phyloP scores from a whole-genome alignment of 2,797 vertebrate genomes.

The Dallia pectoralis region DNA sequence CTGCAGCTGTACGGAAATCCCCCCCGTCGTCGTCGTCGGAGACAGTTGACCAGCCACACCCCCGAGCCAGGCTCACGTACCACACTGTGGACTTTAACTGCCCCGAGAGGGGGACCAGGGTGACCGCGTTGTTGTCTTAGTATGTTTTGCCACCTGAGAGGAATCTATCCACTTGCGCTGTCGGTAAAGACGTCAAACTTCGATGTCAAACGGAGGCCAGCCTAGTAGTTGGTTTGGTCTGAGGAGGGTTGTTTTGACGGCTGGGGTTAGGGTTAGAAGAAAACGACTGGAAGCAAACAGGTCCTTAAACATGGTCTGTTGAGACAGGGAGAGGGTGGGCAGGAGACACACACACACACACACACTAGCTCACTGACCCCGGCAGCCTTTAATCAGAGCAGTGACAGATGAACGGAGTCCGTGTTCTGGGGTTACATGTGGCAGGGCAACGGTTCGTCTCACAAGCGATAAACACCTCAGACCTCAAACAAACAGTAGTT shows the following conservation, averaged over 20 bases:
- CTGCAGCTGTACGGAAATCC: too few species aligned
- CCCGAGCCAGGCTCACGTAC: conserved; percentile 6
- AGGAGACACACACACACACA: conserved; percentile 11
- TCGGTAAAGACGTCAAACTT: conserved; percentile 32
- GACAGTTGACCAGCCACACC: too few species aligned
- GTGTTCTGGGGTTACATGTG: conserved; percentile 58
- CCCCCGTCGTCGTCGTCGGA: too few species aligned
- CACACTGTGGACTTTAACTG: conserved; percentile 24
- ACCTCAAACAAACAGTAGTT: conserved; percentile 3
- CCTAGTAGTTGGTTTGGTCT: neutral
- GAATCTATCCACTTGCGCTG: conserved; percentile 26
- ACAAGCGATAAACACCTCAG: neutral
- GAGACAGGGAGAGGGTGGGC: conserved; percentile 20
- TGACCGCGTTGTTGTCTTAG: conserved; percentile 26
- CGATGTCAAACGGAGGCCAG: conserved; percentile 22
- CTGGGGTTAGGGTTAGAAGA: conserved; percentile 41
- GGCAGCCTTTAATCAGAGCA: conserved; percentile 57
- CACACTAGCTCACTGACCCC: conserved; percentile 14
- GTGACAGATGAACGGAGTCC: conserved; percentile 63
- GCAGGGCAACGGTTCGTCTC: conserved; percentile 28
- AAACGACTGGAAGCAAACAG: conserved; percentile 49
- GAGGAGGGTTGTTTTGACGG: conserved; percentile 19
- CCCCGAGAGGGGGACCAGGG: conserved; percentile 10
- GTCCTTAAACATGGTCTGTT: conserved; percentile 54
- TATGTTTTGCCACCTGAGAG: conserved; percentile 21